Evolutionary conservation across 2,797 vertebrate genomes (phyloP), one percentile per base, ranked within the genome.

Genomic region (Pogoniulus pusillus): DNA sequence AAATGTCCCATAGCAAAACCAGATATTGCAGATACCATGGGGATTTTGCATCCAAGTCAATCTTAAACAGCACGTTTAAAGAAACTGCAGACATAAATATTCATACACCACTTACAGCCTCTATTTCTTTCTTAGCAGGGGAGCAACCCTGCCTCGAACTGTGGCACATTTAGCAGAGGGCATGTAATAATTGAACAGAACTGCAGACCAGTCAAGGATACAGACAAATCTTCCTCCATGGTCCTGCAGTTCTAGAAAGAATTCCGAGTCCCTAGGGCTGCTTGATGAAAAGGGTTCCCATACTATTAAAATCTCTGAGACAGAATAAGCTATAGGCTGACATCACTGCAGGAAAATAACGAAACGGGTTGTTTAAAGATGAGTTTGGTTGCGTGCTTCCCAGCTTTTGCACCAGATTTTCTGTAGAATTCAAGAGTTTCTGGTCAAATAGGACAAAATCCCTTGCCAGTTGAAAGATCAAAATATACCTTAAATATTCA

Each of bases 131-230:
- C 89, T 93, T 91, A 86, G 86, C 78, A 70, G n/a, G 51, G 35
- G 26, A 90, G 7, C n/a, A 91, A 93, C 75, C 75, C 65, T 94
- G 72, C 69, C 84, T 89, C 76, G 69, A 95, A 93, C 91, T 39
- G n/a, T n/a, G n/a, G 4, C 37, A 64, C 74, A n/a, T 86, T 86
- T 64, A 90, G 73, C 82, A 64, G 58, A 87, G n/a, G n/a, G 45
- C 37, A 63, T 29, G 58, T 82, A 94, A 85, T 69, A 90, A 37
- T 78, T 24, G 37, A 82, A 71, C 62, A 70, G 68, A 74, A 43
- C 64, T 70, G 71, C 53, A 85, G 79, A 89, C 94, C 88, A 84
- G 7, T 93, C 89, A 86, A 30, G n/a, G 75, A 53, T 71, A 45
- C 54, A 90, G 79, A 72, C 58, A 80, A 87, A 87, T 60, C 80